These are phyloP conservation scores for Microctonus hyperodae DNA, from an alignment of 2,888 invertebrate species.

Conservation along the genomic window DNA sequence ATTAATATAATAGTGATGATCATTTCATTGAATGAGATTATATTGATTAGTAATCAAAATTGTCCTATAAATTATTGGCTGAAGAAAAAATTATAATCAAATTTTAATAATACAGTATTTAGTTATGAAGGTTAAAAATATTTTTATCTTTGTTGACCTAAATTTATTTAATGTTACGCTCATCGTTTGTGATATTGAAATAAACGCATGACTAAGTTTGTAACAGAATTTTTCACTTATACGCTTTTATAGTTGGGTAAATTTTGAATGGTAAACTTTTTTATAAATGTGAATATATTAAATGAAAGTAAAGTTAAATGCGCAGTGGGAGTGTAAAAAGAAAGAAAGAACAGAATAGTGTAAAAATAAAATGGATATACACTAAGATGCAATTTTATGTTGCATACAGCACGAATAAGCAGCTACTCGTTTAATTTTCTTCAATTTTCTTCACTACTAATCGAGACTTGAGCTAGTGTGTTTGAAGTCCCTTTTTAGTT, in stretches of 20 bases:
- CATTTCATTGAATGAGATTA: too few species aligned
- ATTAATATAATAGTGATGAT: too few species aligned
- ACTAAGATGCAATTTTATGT: neutral
- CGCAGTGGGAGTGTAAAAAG: neutral
- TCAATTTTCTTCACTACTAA: conserved; percentile 27
- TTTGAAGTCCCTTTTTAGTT: neutral
- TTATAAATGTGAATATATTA: neutral
- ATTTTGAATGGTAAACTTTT: neutral
- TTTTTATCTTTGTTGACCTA: neutral
- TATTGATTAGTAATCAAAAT: too few species aligned
- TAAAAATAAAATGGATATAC: too few species aligned
- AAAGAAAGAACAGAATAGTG: too few species aligned
- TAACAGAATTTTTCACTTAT: neutral
- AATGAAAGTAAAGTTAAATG: neutral
- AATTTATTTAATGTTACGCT: neutral
- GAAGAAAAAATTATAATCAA: too few species aligned
- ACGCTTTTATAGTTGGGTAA: neutral
- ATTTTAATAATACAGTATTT: neutral
- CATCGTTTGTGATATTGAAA: neutral
- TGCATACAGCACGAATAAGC: neutral
- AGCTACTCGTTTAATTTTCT: neutral
- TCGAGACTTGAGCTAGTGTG: conserved; percentile 12
- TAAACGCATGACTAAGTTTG: neutral
- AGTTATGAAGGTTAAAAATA: neutral
- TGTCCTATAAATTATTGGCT: too few species aligned